phyloP scores from a whole-genome alignment of 2,888 invertebrate species.

The Peribatodes rhomboidaria region DNA sequence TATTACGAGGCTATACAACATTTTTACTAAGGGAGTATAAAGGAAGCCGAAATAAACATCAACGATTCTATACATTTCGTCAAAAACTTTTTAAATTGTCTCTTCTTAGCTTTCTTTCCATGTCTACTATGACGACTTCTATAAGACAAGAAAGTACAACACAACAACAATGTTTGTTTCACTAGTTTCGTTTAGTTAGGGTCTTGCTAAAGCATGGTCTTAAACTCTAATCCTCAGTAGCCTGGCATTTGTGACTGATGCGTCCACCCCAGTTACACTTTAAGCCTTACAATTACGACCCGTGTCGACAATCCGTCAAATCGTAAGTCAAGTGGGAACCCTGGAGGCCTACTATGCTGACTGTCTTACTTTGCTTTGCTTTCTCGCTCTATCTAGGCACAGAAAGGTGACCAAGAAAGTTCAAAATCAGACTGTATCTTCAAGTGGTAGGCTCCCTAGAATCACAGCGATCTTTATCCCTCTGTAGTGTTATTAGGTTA shows the following conservation, averaged over 20 bases:
- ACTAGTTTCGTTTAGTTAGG: background rate
- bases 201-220: background rate
- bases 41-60: too few relatives aligned
- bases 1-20: too few relatives aligned
- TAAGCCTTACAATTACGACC: constrained; percentile 3
- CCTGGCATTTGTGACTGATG: background rate
- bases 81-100: too few relatives aligned
- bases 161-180: background rate
- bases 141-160: background rate
- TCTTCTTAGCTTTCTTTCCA: background rate
- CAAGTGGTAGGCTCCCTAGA: background rate
- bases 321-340: background rate
- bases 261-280: background rate
- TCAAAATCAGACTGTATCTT: background rate
- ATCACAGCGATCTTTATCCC: background rate
- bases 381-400: background rate
- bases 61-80: too few relatives aligned
- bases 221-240: background rate
- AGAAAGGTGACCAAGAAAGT: background rate
- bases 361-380: background rate
- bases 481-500: background rate
- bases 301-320: constrained; percentile 11
- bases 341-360: background rate
- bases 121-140: too few relatives aligned
- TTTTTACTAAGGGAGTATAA: too few relatives aligned